Evolutionary conservation across 1,140 invertebrate genomes (phyloP), one percentile per base, ranked within the genome.

Genomic region (Tetramorium parvispinum): DNA sequence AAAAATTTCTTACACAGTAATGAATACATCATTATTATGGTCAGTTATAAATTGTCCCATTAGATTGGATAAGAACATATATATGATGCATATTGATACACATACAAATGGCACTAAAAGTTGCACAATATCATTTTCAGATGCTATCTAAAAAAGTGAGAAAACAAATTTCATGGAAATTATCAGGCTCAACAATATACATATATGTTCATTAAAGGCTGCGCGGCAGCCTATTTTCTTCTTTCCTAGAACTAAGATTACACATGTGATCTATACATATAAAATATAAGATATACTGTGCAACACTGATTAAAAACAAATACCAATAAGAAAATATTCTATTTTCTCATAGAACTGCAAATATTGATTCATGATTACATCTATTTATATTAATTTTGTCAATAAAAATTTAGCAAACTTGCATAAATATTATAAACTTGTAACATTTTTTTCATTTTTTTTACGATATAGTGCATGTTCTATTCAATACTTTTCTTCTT

Each of bases 1-100:
- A 3, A 66, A 55, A 37, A 13, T 73, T 53, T 43, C 70, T 73
- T 73, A 73, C 70, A 16, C 27, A 11, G 49, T 73, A 55, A 13
- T 8, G 5, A 55, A 73, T 8, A 73, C 10, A 0, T 73, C 27
- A 53, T 55, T 73, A 37, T 73, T 73, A 1, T 73, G 24, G 5
- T 73, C 70, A 1, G n/a, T n/a, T 73, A 73, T 10, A 55, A 10
- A 7, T 4, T 73, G 70, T n/a, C 46, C 70, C 16, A 73, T n/a
- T 53, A 73, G 49, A 55, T 73, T 73, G 4, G 8, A 10, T 37
- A 73, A 0, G 13, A 73, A 73, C 49, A 73, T 73, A 2, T 73
- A 55, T 21, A 11, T 0, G 1, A 55, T 21, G 11, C 46, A 21
- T 55, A 37, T 0, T 37, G 2, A n/a, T 5, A 13, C 13, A 37